A percentile compares a stretch with the other conserved stretches of the same genome.
Conservation (phyloP, 2,797 vertebrate genomes). For the Coreius guichenoti region DNA sequence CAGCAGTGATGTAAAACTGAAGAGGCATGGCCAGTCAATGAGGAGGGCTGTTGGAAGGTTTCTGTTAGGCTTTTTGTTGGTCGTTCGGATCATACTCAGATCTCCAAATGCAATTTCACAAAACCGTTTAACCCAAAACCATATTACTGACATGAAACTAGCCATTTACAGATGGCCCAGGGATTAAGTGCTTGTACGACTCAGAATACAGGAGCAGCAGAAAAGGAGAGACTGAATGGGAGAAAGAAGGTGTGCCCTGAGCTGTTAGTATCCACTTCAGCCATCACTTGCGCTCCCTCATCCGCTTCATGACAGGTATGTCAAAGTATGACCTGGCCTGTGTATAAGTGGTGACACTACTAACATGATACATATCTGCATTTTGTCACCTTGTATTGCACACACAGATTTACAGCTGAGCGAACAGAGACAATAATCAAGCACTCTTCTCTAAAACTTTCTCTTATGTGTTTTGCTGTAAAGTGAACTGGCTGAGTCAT, state of each 20-base stretch:
- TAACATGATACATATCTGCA: neutral
- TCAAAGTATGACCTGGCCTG: neutral
- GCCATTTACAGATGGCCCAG: slow-evolving; percentile 16
- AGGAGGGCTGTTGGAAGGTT: slow-evolving; percentile 14
- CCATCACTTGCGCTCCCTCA: neutral
- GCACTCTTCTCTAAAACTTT: neutral
- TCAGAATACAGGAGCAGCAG: neutral
- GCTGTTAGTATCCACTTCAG: neutral
- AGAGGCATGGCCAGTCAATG: neutral
- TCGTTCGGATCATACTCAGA: slow-evolving; percentile 22
- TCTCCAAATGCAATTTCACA: slow-evolving; percentile 33
- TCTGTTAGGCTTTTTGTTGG: neutral
- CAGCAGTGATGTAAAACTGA: slow-evolving; percentile 20
- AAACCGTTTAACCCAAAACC: slow-evolving; percentile 36
- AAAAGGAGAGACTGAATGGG: neutral
- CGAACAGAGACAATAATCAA: neutral
- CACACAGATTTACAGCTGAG: neutral
- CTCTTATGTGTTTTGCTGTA: neutral
- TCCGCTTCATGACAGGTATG: slow-evolving; percentile 42
- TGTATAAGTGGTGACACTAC: neutral
- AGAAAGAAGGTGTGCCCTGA: neutral
- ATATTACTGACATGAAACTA: slow-evolving; percentile 33
- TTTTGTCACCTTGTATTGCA: neutral
- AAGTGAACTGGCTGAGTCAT: neutral
- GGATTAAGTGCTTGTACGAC: slow-evolving; percentile 24